These are phyloP conservation scores for Zaprionus ornatus DNA, from an alignment of 1,140 invertebrate genomes.

Conservation along the genomic window DNA sequence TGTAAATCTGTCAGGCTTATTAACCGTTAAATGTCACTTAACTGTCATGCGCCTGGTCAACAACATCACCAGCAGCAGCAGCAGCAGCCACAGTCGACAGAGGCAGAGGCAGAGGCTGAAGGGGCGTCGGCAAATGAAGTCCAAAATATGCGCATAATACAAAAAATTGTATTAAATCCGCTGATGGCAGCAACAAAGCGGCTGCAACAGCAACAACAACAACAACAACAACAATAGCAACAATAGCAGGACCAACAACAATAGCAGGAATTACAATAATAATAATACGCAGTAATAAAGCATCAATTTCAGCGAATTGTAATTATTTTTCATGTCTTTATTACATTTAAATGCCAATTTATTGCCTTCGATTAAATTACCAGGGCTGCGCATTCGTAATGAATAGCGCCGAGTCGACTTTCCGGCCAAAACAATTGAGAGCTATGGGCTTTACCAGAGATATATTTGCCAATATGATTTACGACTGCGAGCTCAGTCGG, in stretches of 20 bases:
- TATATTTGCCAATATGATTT: constrained; percentile 40
- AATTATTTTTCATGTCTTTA: constrained; percentile 80
- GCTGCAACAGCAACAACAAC: not conserved
- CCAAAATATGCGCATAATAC: constrained; percentile 77
- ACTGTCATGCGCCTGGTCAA: constrained; percentile 70
- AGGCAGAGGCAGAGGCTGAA: too few species aligned
- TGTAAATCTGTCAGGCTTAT: constrained; percentile 83
- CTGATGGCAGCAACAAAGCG: constrained; percentile 38
- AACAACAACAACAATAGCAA: constrained; percentile 33
- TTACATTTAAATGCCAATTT: constrained; percentile 82
- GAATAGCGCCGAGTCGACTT: constrained; percentile 31
- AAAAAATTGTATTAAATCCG: constrained; percentile 61
- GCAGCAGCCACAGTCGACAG: not conserved
- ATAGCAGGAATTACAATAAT: constrained; percentile 49
- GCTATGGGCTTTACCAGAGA: constrained; percentile 41
- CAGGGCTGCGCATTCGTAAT: constrained; percentile 39
- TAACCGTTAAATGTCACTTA: constrained; percentile 83
- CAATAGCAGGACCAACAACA: constrained; percentile 9
- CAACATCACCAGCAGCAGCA: constrained; percentile 35
- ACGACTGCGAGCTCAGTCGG: not conserved
- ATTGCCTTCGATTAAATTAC: constrained; percentile 81
- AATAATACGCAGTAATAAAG: constrained; percentile 50
- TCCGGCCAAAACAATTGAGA: constrained; percentile 36
- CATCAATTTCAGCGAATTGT: constrained; percentile 48
- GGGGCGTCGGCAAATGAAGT: constrained; percentile 40